Evolutionary conservation across 2,888 invertebrate species (phyloP), one percentile per base, ranked within the genome.

Genomic region (Tricholauxania praeusta): DNA sequence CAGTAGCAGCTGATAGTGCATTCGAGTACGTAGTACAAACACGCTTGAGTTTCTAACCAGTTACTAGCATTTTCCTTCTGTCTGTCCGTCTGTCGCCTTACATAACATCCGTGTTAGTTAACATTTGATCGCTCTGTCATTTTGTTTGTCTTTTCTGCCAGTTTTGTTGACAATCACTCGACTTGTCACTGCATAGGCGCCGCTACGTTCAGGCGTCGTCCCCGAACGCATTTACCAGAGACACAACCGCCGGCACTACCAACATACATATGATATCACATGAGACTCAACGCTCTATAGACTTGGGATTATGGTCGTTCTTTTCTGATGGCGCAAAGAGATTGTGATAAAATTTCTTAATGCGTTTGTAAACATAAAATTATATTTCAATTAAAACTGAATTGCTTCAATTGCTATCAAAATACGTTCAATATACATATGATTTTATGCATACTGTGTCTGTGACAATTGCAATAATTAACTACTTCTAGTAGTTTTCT

Each of bases 341-440:
- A 64, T 68, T 19, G 49, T 28, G 68, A 59, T 57, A 51, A 70
- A 39, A 52, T 19, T 63, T 52, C 53, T 68, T 72, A 72, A 74
- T 72, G 48, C 64, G 8, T 72, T 48, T 72, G 64, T 49, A 68
- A 74, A 74, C 68, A 68, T 22, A n/a, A 32, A 70, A 71, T 71
- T 57, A 67, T 66, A 22, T 63, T 63, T 71, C 68, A 72, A 75
- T 75, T 75, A 71, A 75, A 72, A 63, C 12, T 65, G 60, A 72
- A 72, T 67, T 75, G 72, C 49, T 67, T 71, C 19, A 75, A 72
- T 71, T 71, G 66, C 60, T 51, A 17, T 71, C 63, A 22, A 64
- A 75, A 71, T 53, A 60, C 55, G 55, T 39, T 4, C 28, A 28
- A 39, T 39, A 10, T 10, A 39, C 39, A 10, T 39, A 39, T 39